A percentile compares a stretch with the other conserved stretches of the same genome.
Conservation (phyloP, 2,113 vertebrate genomes). For the Siphamia tubifer region DNA sequence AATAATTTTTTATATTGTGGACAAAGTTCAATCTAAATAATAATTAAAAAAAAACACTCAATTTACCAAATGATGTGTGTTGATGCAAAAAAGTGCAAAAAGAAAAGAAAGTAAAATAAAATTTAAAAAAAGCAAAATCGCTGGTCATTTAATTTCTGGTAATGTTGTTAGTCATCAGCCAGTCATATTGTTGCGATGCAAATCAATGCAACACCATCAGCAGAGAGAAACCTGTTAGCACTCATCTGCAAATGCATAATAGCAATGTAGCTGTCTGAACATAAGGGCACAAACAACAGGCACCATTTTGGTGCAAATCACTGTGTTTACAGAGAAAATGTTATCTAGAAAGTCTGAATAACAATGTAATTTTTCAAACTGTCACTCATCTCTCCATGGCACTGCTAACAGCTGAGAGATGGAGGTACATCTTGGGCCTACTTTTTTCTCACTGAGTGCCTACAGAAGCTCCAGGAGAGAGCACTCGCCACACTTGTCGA, state of each 20-base stretch:
- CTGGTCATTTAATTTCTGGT: background rate
- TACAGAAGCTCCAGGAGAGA: conserved; percentile 32
- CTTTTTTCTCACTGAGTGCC: conserved; percentile 27
- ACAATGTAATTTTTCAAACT: conserved; percentile 58
- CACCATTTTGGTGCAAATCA: conserved; percentile 43
- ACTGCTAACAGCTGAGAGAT: conserved; percentile 43
- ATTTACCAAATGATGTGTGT: background rate
- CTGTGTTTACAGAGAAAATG: conserved; percentile 59
- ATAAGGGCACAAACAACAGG: conserved; percentile 17
- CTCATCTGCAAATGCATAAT: conserved; percentile 22
- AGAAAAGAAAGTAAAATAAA: background rate
- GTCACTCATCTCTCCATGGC: conserved; percentile 61
- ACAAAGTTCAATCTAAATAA: background rate
- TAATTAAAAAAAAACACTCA: background rate
- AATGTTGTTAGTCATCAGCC: background rate
- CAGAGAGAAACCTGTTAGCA: background rate
- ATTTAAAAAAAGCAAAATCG: background rate
- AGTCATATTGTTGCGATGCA: background rate
- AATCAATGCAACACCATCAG: background rate
- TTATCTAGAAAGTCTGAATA: conserved; percentile 49
- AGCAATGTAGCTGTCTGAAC: conserved; percentile 18
- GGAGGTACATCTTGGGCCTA: conserved; percentile 15
- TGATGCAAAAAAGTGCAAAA: background rate
- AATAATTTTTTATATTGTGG: background rate
- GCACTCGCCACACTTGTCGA: conserved; percentile 50